Conservation (phyloP, 2,888 invertebrate genomes). For the Congeria kusceri region DNA sequence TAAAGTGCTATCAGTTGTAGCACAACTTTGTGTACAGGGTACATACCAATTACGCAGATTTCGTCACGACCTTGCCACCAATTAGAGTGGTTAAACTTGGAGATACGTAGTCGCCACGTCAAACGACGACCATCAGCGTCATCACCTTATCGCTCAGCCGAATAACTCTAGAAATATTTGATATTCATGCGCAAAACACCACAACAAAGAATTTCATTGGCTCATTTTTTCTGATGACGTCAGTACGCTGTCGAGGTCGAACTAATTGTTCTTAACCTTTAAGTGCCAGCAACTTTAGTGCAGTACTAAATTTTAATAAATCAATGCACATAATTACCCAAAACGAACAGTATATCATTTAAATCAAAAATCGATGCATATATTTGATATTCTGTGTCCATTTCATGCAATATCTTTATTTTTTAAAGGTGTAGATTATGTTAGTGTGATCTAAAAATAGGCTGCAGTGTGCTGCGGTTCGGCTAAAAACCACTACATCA, state of each 20-base stretch:
- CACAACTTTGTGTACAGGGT: conserved; percentile 82
- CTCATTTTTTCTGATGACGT: conserved; percentile 42
- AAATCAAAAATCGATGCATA: too few relatives aligned
- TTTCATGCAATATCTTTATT: too few relatives aligned
- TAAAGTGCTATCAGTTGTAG: conserved; percentile 21
- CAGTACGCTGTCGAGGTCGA: conserved; percentile 5
- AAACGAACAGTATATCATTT: too few relatives aligned
- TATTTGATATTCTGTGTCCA: too few relatives aligned
- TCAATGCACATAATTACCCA: too few relatives aligned
- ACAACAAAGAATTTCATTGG: conserved; percentile 36
- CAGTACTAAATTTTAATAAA: too few relatives aligned
- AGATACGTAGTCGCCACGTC: conserved; percentile 91
- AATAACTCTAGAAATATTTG: conserved; percentile 55
- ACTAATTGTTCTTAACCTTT: too few relatives aligned
- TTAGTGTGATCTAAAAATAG: too few relatives aligned
- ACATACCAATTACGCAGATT: conserved; percentile 93
- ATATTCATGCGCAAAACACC: conserved; percentile 69
- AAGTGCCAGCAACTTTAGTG: too few relatives aligned
- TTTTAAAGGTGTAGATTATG: too few relatives aligned
- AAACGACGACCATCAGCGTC: conserved; percentile 84
- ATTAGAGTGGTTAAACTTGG: conserved; percentile 95
- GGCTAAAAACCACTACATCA: too few relatives aligned
- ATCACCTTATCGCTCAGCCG: conserved; percentile 79
- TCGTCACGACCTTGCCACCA: conserved; percentile 97
- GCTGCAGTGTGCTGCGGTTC: too few relatives aligned